Percentiles rank a stretch among this genome's conserved stretches.
phyloP scores from a whole-genome alignment of 2,113 vertebrate species.

The Thomomys bottae region DNA sequence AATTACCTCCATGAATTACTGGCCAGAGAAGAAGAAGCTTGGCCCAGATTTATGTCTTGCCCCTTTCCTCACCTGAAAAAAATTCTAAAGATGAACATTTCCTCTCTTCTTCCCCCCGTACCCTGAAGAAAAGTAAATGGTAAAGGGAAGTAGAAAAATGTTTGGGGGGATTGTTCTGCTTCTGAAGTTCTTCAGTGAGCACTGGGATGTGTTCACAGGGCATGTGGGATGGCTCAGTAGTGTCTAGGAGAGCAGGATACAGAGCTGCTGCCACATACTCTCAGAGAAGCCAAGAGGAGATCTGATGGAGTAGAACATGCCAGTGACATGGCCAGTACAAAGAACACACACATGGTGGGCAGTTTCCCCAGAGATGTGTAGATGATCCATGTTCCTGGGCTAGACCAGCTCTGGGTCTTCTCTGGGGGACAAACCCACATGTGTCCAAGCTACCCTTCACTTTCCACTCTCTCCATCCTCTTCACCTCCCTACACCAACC shows the following conservation, averaged over 20 bases:
- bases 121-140: not conserved
- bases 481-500: not conserved
- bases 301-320: not conserved
- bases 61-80: not conserved
- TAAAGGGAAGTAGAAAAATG: not conserved
- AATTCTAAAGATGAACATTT: not conserved
- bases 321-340: not conserved
- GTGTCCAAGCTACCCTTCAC: not conserved
- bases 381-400: fast-evolving
- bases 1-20: not conserved
- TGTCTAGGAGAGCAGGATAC: not conserved
- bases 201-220: not conserved
- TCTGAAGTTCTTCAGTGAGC: not conserved
- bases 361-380: not conserved
- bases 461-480: not conserved
- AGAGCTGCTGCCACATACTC: no score
- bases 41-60: not conserved
- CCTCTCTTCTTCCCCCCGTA: no score
- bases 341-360: not conserved
- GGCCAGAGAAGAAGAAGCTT: not conserved
- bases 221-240: not conserved
- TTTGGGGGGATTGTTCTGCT: not conserved
- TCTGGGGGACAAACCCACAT: fast-evolving
- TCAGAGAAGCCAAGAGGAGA: not conserved
- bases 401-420: not conserved